Evolutionary conservation across 2,888 invertebrate genomes (phyloP), one percentile per base, ranked within the genome.

Genomic region (Thysanoteuthis rhombus): DNA sequence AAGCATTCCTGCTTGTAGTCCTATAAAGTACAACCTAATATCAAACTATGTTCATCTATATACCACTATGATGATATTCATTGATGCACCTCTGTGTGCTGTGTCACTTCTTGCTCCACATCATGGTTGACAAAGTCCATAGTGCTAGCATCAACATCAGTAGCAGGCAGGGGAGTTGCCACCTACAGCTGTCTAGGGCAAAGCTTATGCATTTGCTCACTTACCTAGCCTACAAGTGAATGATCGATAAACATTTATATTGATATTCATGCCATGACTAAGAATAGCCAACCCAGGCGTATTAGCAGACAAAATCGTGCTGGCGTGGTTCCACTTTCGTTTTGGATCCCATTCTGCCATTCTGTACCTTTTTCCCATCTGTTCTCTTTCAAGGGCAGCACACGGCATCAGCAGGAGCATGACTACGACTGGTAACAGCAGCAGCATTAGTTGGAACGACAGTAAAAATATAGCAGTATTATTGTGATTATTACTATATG

Each of bases 181-280:
- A 75, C 75, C 75, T 75, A 75, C 16, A 75, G 75, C 10, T n/a
- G 75, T 36, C 75, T 36, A 75, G 75, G n/a, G 75, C n/a, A n/a
- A n/a, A 75, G 75, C 75, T 75, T 75, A 75, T 75, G n/a, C 19
- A 19, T 75, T 75, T 36, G 36, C 75, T 75, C 75, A 75, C 75
- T 75, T 75, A 36, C 75, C 75, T 75, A 75, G 19, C 75, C 75
- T 75, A 75, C n/a, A 36, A 75, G 75, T 75, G n/a, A 75, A n/a
- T 75, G 75, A 75, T 75, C 75, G 36, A 75, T 75, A 75, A 75
- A 75, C 92, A 92, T 92, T 92, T 92, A 45, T 92, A 92, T n/a
- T 92, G 92, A 92, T n/a, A 92, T 42, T 25, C 92, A 40, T 42
- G 28, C 92, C 39, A 92, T 92, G 92, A 45, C 92, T 92, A 92